Percentiles rank a stretch among this genome's conserved stretches.
Conservation (phyloP, 2,888 invertebrate species). For the Dexiosoma caninum region DNA sequence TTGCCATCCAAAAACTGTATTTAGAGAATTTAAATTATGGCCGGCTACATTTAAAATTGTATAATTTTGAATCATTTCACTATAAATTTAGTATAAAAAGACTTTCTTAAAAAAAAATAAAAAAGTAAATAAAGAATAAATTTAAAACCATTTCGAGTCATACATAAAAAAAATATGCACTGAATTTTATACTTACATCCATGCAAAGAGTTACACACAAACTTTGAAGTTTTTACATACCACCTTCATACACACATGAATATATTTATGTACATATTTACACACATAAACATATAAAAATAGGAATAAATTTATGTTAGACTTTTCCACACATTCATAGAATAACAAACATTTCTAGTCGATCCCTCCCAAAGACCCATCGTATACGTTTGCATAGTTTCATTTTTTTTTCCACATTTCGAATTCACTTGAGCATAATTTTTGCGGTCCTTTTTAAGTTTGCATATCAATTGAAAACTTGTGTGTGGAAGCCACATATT, state of each 20-base stretch:
- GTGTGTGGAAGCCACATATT: slow-evolving; percentile 67
- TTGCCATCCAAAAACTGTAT: too few species aligned
- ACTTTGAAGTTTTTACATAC: background rate
- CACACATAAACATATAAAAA: background rate
- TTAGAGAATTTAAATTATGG: too few species aligned
- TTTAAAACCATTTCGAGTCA: slow-evolving; percentile 47
- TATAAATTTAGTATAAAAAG: slow-evolving; percentile 52
- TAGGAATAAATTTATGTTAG: slow-evolving; percentile 46
- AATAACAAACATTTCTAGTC: slow-evolving; percentile 38
- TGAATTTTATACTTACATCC: background rate
- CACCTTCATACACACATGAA: background rate
- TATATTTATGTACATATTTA: background rate
- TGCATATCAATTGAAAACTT: slow-evolving; percentile 76
- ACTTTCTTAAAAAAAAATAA: slow-evolving; percentile 10
- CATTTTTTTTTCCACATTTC: slow-evolving; percentile 52
- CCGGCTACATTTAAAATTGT: slow-evolving; percentile 27
- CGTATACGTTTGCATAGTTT: slow-evolving; percentile 23
- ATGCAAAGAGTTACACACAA: too few species aligned
- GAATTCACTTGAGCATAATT: slow-evolving; percentile 75
- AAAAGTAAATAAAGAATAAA: too few species aligned
- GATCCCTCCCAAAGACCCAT: slow-evolving; percentile 48
- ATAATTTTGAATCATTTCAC: slow-evolving; percentile 21
- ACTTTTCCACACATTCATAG: background rate
- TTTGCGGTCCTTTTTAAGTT: slow-evolving; percentile 76
- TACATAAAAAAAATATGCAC: slow-evolving; percentile 39